A percentile compares a stretch with the other conserved stretches of the same genome.
Evolutionary conservation across 2,113 vertebrate species (phyloP).

Genomic region (Fukomys damarensis): DNA sequence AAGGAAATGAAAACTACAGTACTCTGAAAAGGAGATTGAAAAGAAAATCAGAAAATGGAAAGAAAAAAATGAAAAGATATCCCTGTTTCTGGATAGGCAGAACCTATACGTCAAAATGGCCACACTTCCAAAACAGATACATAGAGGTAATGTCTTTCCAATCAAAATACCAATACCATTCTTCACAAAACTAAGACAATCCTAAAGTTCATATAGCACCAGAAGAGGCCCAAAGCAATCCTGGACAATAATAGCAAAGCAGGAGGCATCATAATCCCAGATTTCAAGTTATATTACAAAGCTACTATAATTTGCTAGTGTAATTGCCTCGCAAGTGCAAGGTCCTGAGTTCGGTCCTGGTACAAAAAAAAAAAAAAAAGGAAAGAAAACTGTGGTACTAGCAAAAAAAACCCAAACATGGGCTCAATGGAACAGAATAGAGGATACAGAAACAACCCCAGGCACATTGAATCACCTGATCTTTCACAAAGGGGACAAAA

Average conservation of each 20-base stretch:
- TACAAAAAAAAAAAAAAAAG: neutral
- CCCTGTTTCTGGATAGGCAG: neutral
- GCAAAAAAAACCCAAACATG: neutral
- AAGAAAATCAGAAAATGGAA: neutral
- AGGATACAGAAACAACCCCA: neutral
- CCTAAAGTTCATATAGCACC: neutral
- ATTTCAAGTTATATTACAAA: neutral
- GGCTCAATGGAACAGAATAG: neutral
- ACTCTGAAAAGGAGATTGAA: neutral
- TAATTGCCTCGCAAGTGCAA: too few relatives aligned
- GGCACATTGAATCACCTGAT: neutral
- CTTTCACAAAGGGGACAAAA: neutral
- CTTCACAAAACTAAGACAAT: neutral
- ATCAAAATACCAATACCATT: neutral
- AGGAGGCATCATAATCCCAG: neutral
- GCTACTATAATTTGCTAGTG: neutral
- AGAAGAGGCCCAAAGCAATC: neutral
- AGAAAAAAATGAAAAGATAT: neutral
- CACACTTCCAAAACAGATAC: neutral
- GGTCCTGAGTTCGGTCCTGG: too few relatives aligned
- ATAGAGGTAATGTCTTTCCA: neutral
- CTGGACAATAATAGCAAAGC: neutral
- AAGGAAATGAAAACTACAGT: neutral
- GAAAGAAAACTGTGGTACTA: neutral
- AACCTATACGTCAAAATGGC: neutral